A percentile compares a stretch with the other conserved stretches of the same genome.
These are phyloP conservation scores for Rhyacichthys aspro DNA, from an alignment of 2,797 vertebrate species.

Conservation along the genomic window DNA sequence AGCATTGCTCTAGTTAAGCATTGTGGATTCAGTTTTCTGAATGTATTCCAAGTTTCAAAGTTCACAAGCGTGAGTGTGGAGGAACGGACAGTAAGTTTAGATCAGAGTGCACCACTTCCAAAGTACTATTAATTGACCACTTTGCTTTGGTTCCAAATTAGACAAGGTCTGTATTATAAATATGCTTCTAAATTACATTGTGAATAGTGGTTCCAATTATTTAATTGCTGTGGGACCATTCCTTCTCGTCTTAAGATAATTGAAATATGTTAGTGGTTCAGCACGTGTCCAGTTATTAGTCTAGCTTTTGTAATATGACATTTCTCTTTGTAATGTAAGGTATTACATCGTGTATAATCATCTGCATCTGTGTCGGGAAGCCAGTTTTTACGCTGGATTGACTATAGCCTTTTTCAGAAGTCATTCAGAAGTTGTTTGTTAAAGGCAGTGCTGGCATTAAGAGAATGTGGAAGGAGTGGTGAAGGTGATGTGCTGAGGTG, in stretches of 20 bases:
- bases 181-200: no score
- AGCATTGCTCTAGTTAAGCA: neutral
- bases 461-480: slow-evolving; percentile 69
- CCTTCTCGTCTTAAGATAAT: no score
- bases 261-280: no score
- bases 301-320: no score
- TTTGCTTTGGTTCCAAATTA: no score
- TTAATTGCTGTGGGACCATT: no score
- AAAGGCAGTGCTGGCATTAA: slow-evolving; percentile 66
- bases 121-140: slow-evolving; percentile 4
- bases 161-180: no score
- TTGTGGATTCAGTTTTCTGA: slow-evolving; percentile 36
- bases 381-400: slow-evolving; percentile 7
- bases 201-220: no score
- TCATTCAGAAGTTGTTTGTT: slow-evolving; percentile 68
- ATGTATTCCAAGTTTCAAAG: slow-evolving; percentile 55
- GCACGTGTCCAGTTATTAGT: no score
- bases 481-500: slow-evolving; percentile 28
- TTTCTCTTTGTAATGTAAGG: no score
- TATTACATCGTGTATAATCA: neutral
- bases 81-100: slow-evolving; percentile 2
- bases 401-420: slow-evolving; percentile 40
- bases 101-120: slow-evolving; percentile 9
- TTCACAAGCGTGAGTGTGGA: slow-evolving; percentile 39
- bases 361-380: neutral